A percentile compares a stretch with the other conserved stretches of the same genome.
Conservation (phyloP, 1,140 invertebrate genomes). For the Riptortus pedestris region DNA sequence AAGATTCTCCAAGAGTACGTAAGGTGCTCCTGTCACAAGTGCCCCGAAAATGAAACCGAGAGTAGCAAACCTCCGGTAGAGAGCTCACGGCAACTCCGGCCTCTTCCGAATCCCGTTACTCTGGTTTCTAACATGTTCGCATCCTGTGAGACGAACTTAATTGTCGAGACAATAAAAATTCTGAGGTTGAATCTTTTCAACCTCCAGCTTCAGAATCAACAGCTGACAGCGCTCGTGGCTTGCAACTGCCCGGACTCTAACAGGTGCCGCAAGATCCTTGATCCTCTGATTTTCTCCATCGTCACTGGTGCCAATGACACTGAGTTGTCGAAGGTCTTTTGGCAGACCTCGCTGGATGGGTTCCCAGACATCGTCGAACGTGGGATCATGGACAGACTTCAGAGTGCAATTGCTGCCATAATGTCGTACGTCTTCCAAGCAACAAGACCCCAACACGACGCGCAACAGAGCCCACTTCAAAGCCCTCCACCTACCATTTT, state of each 20-base stretch:
- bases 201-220: neutral
- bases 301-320: slow-evolving; percentile 31
- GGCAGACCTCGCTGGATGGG: slow-evolving; percentile 17
- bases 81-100: neutral
- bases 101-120: neutral
- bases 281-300: slow-evolving; percentile 23
- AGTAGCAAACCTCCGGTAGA: neutral
- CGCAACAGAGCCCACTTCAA: neutral
- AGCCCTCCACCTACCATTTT: slow-evolving; percentile 1
- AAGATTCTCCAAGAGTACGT: neutral
- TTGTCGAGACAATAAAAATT: neutral
- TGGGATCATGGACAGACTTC: neutral
- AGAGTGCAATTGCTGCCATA: neutral
- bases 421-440: neutral
- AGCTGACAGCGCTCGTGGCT: neutral
- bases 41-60: neutral
- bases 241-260: slow-evolving; percentile 6
- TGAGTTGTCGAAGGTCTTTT: slow-evolving; percentile 29
- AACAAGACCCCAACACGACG: neutral
- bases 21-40: neutral
- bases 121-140: neutral
- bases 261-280: slow-evolving; percentile 14
- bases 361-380: neutral
- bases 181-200: neutral
- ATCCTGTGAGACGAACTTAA: neutral